Base-by-base conservation (phyloP, 2,888 invertebrate species). In the Mycalesis mineus region DNA sequence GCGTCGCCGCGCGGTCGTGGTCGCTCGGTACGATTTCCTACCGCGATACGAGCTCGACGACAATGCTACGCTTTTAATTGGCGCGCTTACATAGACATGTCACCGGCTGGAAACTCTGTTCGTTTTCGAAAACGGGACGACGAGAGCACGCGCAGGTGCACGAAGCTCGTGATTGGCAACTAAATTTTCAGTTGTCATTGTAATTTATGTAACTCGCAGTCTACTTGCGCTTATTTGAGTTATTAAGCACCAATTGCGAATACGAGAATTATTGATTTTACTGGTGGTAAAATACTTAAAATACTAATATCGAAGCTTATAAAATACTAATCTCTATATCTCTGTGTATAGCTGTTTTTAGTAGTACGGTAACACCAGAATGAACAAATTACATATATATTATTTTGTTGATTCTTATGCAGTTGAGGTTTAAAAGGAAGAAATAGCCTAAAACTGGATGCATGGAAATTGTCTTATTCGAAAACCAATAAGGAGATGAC, bases 31-130 rank as follows among this genome's bases (percentile, higher is more conserved):
- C 62, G 67, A 69, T 69, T 57, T 54, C 64, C 57, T 60, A 58
- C 58, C 52, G 65, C 65, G 74, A 77, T 77, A 75, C 55, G 62
- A 63, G 40, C 52, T 57, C 61, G 39, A 69, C 69, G 71, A 74
- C 73, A 77, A 76, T 74, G 72, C 74, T 71, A 71, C 72, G 71
- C 67, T 70, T 80, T 78, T 81, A 82, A 83, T 82, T 82, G 81
- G 77, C 71, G 70, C 67, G 69, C 64, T 69, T 71, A 72, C 70
- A 69, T 68, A 66, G 70, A 65, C 68, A 66, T 71, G 68, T 65
- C 65, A 62, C 60, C 59, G 61, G 62, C 57, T 65, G 41, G 65
- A 65, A 64, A 63, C 63, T 65, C 60, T 63, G 66, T 67, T 69
- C 65, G 65, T 70, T 70, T 63, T 64, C 65, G 65, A 68, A 68